phyloP scores from a whole-genome alignment of 2,797 vertebrate species.

The Tarsius wallacei region DNA sequence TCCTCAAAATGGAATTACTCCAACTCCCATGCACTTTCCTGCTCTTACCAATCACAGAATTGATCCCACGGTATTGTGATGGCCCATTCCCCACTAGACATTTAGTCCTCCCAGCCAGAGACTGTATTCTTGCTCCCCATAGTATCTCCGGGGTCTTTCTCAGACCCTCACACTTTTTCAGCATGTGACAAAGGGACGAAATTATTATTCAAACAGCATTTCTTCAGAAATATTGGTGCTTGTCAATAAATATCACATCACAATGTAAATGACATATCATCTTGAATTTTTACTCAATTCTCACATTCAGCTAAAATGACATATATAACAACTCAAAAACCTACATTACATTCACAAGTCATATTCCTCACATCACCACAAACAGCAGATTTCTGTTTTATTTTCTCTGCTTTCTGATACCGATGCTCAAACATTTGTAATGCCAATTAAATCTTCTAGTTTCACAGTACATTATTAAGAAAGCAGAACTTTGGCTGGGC shows the following conservation, averaged over 20 bases:
- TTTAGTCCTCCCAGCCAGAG: not conserved
- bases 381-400: not conserved
- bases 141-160: not conserved
- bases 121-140: not conserved
- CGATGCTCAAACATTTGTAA: not conserved
- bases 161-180: not conserved
- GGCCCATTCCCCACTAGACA: not conserved
- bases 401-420: not conserved
- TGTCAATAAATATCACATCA: not conserved
- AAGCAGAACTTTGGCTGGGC: slow-evolving; percentile 12
- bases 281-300: slow-evolving; percentile 26
- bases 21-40: not conserved
- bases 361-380: not conserved
- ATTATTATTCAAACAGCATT: slow-evolving; percentile 28
- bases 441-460: not conserved
- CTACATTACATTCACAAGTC: not conserved
- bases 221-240: not conserved
- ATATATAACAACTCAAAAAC: not conserved
- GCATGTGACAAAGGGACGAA: not conserved
- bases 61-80: not conserved
- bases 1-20: not conserved
- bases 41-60: not conserved
- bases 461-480: slow-evolving; percentile 50
- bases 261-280: not conserved
- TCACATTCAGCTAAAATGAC: not conserved